Base-by-base conservation (phyloP, 2,113 vertebrate genomes). In the Seriola quinqueradiata region DNA sequence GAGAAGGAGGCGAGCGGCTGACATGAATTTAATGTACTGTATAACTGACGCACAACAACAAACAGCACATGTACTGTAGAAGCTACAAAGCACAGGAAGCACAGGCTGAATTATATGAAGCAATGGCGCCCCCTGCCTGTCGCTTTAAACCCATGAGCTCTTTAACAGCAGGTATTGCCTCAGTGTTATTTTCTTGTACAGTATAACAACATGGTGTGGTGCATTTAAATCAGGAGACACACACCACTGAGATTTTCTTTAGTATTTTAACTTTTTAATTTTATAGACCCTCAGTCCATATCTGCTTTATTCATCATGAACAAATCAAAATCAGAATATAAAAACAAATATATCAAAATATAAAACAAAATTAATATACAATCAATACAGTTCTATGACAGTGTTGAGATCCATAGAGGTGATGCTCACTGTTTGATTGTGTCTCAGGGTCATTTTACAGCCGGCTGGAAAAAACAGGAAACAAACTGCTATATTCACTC, bases 91-190 rank as follows among this genome's bases (percentile, higher is more conserved):
- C 19, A n/a, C 14, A 16, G 11, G n/a, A n/a, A 4, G 21, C 19
- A 8, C 25, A 8, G 1, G 42, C 5, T 48, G 54, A n/a, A 8
- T 61, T 28, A 68, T 75, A 72, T 63, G 54, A 38, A 11, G 44
- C 73, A 69, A 74, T 67, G 17, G 64, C 34, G 70, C 82, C 79
- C 40, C 52, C 89, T 91, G 83, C 6, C 28, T 21, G 75, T 55
- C 40, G 34, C 1, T 60, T 16, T 21, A 25, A 14, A 21, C 0
- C 21, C 8, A 46, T n/a, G 40, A 16, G 44, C 14, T 46, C 13
- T 48, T 48, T 9, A 12, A 54, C 48, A 54, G 28, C 28, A n/a
- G n/a, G 4, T 46, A 1, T 32, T n/a, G 38, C n/a, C 58, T 42
- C 10, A 52, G 28, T 34, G 10, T 32, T 2, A 32, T 13, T 12